Evolutionary conservation across 1,140 invertebrate genomes (phyloP).

Genomic region (Elymnias hypermnestra): DNA sequence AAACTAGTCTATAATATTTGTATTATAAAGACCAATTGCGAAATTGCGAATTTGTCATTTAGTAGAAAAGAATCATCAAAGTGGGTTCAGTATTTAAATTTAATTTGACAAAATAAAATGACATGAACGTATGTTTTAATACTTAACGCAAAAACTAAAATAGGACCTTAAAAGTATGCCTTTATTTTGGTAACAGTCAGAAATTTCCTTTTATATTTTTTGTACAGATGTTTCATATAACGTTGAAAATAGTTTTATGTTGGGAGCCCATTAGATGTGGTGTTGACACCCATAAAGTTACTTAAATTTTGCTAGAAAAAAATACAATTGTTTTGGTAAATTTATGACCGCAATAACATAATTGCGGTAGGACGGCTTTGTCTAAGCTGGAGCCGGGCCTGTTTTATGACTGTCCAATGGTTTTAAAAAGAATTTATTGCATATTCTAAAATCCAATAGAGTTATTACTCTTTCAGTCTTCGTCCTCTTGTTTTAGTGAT

Average conservation of each 20-base stretch:
- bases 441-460: conserved; percentile 21
- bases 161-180: too few relatives aligned
- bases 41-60: too few relatives aligned
- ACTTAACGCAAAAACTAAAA: too few relatives aligned
- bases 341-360: conserved; percentile 54
- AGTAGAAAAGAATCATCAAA: too few relatives aligned
- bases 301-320: conserved; percentile 34
- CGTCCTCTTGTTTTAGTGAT: not conserved
- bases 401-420: conserved; percentile 38
- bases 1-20: too few relatives aligned
- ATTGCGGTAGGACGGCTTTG: conserved; percentile 54
- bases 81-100: too few relatives aligned
- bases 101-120: too few relatives aligned
- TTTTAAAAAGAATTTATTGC: conserved; percentile 31
- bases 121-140: too few relatives aligned
- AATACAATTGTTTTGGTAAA: conserved; percentile 43
- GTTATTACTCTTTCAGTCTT: not conserved
- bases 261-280: conserved; percentile 40
- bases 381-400: conserved; percentile 32
- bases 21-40: too few relatives aligned
- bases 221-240: conserved; percentile 3
- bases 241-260: conserved; percentile 8
- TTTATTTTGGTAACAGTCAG: not conserved
- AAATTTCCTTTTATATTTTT: too few relatives aligned
- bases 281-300: conserved; percentile 50